These are phyloP conservation scores for Romanogobio albipinnatus DNA, from an alignment of 2,113 vertebrate genomes.

Conservation along the genomic window DNA sequence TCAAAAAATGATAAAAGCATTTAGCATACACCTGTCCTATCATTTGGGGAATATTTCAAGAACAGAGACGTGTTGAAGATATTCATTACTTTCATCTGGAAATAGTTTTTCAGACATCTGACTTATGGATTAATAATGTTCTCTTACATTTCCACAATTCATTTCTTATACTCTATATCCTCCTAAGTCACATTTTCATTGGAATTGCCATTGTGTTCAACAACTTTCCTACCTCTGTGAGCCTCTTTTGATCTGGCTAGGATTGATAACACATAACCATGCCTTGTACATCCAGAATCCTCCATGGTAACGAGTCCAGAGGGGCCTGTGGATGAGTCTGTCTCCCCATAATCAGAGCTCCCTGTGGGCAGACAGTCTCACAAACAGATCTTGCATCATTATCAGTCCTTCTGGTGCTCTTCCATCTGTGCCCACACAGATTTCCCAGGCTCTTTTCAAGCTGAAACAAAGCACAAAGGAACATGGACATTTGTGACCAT, in stretches of 20 bases:
- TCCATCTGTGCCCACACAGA: slow-evolving; percentile 44
- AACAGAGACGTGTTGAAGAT: background rate
- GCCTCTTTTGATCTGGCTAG: background rate
- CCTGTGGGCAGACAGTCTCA: slow-evolving; percentile 66
- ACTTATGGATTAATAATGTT: background rate
- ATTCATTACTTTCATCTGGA: background rate
- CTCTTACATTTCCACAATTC: background rate
- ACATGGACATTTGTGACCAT: background rate
- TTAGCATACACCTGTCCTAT: background rate
- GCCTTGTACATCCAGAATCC: background rate
- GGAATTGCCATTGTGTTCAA: background rate
- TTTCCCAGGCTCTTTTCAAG: slow-evolving; percentile 26
- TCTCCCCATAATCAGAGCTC: slow-evolving; percentile 68
- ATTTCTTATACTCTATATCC: background rate
- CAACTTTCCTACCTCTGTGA: background rate
- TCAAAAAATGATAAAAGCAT: background rate
- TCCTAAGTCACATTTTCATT: background rate
- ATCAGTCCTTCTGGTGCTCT: slow-evolving; percentile 52
- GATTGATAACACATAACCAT: slow-evolving; percentile 2
- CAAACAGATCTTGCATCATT: slow-evolving; percentile 79
- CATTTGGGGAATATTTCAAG: background rate
- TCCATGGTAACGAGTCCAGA: slow-evolving; percentile 71
- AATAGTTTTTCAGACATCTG: background rate
- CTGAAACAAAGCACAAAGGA: background rate
- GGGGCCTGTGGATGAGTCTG: slow-evolving; percentile 56